A percentile compares a stretch with the other conserved stretches of the same genome.
phyloP scores from a whole-genome alignment of 64 coral and sea anemone genomes.

The Cladopsammia gracilis region DNA sequence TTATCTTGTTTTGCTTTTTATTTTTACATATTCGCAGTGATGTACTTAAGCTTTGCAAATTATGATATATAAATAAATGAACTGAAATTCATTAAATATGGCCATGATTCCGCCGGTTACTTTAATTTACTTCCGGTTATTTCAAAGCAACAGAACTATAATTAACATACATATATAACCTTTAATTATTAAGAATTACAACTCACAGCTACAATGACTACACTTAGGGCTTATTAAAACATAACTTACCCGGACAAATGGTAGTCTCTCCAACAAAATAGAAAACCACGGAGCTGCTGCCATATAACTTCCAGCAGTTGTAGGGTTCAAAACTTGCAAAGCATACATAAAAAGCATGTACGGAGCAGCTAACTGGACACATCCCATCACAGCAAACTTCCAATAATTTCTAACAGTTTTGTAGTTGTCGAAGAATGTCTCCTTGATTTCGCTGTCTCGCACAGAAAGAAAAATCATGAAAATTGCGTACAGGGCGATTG shows the following conservation, averaged over 20 bases:
- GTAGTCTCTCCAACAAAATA: slow-evolving; percentile 82
- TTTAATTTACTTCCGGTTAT: no score
- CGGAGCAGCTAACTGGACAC: slow-evolving; percentile 88
- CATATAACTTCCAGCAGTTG: slow-evolving; percentile 85
- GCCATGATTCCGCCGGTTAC: no score
- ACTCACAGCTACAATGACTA: neutral
- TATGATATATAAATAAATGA: no score
- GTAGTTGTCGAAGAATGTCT: slow-evolving; percentile 63
- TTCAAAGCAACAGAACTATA: neutral
- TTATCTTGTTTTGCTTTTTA: no score
- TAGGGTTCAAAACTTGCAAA: slow-evolving; percentile 85
- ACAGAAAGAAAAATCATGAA: slow-evolving; percentile 48
- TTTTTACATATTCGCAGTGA: no score
- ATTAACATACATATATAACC: no score
- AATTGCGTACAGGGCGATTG: slow-evolving; percentile 70
- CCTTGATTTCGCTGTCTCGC: slow-evolving; percentile 72
- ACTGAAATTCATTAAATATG: no score
- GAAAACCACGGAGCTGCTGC: slow-evolving; percentile 88
- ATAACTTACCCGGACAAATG: slow-evolving; percentile 74
- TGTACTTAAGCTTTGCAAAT: no score
- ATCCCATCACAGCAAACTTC: slow-evolving; percentile 91
- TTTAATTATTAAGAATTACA: neutral
- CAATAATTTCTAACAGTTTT: slow-evolving; percentile 65
- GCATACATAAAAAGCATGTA: slow-evolving; percentile 96
- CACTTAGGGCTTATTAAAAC: neutral